Percentiles rank a stretch among this genome's conserved stretches.
These are phyloP conservation scores for Laothoe populi DNA, from an alignment of 2,888 invertebrate species.

Conservation along the genomic window DNA sequence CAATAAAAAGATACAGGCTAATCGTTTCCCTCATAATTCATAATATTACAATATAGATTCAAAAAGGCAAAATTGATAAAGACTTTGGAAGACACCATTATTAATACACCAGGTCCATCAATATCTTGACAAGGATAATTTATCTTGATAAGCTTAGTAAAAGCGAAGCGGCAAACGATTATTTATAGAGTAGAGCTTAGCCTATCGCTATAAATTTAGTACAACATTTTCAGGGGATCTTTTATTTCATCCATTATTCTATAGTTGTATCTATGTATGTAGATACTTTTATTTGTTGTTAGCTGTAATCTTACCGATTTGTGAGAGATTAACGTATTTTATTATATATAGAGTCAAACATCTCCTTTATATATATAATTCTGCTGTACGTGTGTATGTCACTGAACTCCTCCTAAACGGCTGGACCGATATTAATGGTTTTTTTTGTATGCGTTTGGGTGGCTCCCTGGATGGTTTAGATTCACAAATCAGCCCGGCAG, in stretches of 20 bases:
- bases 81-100: conserved; percentile 39
- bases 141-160: conserved; percentile 52
- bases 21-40: conserved; percentile 40
- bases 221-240: conserved; percentile 13
- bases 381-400: no score
- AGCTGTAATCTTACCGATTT: no score
- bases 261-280: not conserved
- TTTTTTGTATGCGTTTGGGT: no score
- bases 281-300: no score
- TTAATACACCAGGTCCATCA: conserved; percentile 46
- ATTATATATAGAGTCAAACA: no score
- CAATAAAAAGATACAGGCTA: conserved; percentile 19
- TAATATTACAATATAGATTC: conserved; percentile 28
- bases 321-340: no score
- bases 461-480: no score
- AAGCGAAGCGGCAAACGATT: conserved; percentile 44
- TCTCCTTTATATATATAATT: no score
- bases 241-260: not conserved
- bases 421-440: no score
- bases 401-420: no score
- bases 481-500: no score
- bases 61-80: conserved; percentile 42
- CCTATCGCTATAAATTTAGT: conserved; percentile 34
- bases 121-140: conserved; percentile 51
- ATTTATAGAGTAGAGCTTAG: conserved; percentile 38